These are phyloP conservation scores for Nyctalus aviator DNA, from an alignment of 2,797 vertebrate species.

Conservation along the genomic window DNA sequence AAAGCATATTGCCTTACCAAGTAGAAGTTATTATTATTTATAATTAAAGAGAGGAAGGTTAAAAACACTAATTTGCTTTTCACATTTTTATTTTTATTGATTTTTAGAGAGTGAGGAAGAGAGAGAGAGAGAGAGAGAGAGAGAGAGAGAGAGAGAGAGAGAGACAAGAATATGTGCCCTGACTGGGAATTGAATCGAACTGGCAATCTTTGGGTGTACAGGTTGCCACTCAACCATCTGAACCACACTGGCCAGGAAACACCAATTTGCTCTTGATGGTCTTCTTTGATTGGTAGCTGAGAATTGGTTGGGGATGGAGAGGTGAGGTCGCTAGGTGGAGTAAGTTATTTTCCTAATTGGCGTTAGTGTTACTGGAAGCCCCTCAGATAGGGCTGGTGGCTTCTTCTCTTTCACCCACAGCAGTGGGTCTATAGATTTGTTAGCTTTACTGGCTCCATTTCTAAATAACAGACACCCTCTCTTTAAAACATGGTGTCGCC, in stretches of 20 bases:
- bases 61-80: background rate
- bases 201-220: background rate
- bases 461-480: background rate
- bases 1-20: background rate
- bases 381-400: background rate
- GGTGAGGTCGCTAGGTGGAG: background rate
- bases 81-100: background rate
- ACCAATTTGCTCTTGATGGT: background rate
- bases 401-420: background rate
- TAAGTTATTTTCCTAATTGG: background rate
- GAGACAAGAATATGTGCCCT: background rate
- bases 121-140: background rate
- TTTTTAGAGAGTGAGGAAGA: background rate
- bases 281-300: background rate
- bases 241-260: background rate
- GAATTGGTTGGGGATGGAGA: background rate
- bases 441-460: slow-evolving; percentile 18
- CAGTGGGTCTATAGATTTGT: background rate
- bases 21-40: background rate
- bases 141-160: background rate
- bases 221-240: background rate
- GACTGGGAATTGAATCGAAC: background rate
- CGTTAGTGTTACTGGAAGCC: background rate
- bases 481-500: slow-evolving; percentile 5
- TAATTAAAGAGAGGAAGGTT: background rate